Base-by-base conservation (phyloP, 2,113 vertebrate genomes). In the Tragelaphus scriptus region DNA sequence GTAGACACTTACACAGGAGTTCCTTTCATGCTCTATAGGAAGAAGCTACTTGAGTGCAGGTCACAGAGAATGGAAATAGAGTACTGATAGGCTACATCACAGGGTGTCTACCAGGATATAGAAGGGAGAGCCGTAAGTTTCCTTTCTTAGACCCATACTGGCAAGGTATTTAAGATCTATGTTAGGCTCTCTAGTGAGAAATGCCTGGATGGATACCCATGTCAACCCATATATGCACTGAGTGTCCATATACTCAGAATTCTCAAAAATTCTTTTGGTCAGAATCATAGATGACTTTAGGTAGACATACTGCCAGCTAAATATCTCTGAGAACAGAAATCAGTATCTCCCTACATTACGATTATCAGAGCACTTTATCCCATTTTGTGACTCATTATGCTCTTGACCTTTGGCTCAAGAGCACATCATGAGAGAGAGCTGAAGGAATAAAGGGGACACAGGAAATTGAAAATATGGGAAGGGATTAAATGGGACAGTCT, bases 271-370 rank as follows among this genome's bases (percentile, higher is more conserved):
- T 47, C 2, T 75, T 97, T 91, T 79, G 40, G 61, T 87, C 63
- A 63, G 32, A 89, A 23, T 91, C 61, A 59, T 7, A 63, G 15
- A 89, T 30, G 25, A 75, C 28, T 84, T 86, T 56, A 86, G 56
- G 55, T 49, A 94, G 77, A 49, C 15, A 53, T 95, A 26, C 13
- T 87, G 32, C 93, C 44, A 14, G 75, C 49, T 36, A 59, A 59
- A 11, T 65, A 63, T 96, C 96, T 97, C 82, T 97, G 94, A 97
- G 97, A 97, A 96, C 32, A 32, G 97, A 97, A 98, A 75, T 85
- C 47, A 65, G 32, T 40, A 58, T 96, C 63, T 91, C 25, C 40
- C 56, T 87, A 88, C 68, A 96, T 95, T 84, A 95, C 5, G 19
- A 53, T 89, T 32, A 85, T 93, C 71, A 58, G 89, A 95, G 71